Base-by-base conservation (phyloP, 2,797 vertebrate species). In the Corythornis leucogaster region DNA sequence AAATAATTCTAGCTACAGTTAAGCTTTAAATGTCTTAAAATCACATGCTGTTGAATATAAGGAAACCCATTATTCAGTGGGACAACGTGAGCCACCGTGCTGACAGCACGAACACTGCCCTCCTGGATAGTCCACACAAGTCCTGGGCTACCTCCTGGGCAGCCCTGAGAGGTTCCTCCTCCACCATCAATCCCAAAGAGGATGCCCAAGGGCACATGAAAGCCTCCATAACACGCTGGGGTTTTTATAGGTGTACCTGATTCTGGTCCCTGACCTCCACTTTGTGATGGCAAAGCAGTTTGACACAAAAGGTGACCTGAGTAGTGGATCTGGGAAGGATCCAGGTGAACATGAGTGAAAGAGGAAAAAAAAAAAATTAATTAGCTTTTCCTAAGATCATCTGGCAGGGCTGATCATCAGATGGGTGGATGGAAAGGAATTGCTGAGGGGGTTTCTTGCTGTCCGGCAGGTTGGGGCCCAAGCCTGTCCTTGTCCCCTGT, bases 331-430 rank as follows among this genome's bases (percentile, higher is more conserved):
- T 35, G 0, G 12, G 20, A 40, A 35, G 30, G 64, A 64, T 33
- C 16, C 48, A 17, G 50, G 50, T 12, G 38, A 55, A n/a, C 6
- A 40, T 19, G 28, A 28, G 5, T 5, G 57, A n/a, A 31, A 30
- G 5, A 8, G 19, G 22, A 16, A 5, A 0, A 66, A 1, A 6
- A 24, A 21, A 4, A 0, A 67, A 54, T 53, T 21, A 16, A 45
- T 78, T 9, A 5, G 6, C 6, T 76, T 54, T 69, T 75, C 3
- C 6, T 35, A 5, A 5, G 55, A 8, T 54, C 2, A 6, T 61
- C 43, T 43, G 73, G 0, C 6, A 18, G 17, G 30, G 8, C 2
- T 59, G 42, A 21, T 4, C 38, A 5, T 11, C 1, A 0, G 7
- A 1, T 14, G 30, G 50, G 42, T 31, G 28, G 35, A 45, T 33